Evolutionary conservation across 1,140 invertebrate species (phyloP).

Genomic region (Marisa cornuarietis): DNA sequence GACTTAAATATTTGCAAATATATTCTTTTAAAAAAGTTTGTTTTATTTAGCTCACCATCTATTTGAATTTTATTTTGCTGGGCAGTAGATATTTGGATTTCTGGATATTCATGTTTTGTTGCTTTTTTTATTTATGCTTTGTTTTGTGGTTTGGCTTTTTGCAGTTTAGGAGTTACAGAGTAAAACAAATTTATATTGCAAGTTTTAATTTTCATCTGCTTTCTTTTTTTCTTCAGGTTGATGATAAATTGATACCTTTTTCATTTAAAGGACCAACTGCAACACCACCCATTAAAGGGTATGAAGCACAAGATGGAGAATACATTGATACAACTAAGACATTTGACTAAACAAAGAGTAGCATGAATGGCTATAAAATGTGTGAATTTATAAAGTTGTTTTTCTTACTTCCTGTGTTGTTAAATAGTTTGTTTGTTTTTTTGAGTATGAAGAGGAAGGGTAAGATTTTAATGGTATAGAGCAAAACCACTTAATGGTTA

Average conservation of each 20-base stretch:
- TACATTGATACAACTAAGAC: constrained; percentile 74
- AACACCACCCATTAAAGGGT: constrained; percentile 83
- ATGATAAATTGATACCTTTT: constrained; percentile 76
- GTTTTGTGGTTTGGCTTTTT: not conserved
- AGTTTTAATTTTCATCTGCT: not conserved
- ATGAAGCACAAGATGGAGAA: constrained; percentile 83
- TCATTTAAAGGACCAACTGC: constrained; percentile 75
- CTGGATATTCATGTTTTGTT: not conserved
- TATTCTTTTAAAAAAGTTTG: not conserved
- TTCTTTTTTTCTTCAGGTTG: constrained; percentile 71
- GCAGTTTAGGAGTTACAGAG: not conserved
- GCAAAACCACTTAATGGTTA: no score
- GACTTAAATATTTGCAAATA: no score
- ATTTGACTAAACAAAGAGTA: constrained; percentile 1
- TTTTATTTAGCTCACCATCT: not conserved
- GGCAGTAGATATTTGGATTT: not conserved
- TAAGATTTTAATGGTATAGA: no score
- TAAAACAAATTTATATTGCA: no score
- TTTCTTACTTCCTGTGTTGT: no score
- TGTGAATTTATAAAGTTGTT: not conserved
- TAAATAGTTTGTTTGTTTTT: no score
- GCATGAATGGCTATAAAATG: not conserved
- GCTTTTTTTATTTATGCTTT: not conserved
- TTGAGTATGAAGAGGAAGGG: no score
- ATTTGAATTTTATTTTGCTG: no score